A percentile compares a stretch with the other conserved stretches of the same genome.
These are phyloP conservation scores for Nasonia giraulti DNA, from an alignment of 1,140 invertebrate species.

Conservation along the genomic window DNA sequence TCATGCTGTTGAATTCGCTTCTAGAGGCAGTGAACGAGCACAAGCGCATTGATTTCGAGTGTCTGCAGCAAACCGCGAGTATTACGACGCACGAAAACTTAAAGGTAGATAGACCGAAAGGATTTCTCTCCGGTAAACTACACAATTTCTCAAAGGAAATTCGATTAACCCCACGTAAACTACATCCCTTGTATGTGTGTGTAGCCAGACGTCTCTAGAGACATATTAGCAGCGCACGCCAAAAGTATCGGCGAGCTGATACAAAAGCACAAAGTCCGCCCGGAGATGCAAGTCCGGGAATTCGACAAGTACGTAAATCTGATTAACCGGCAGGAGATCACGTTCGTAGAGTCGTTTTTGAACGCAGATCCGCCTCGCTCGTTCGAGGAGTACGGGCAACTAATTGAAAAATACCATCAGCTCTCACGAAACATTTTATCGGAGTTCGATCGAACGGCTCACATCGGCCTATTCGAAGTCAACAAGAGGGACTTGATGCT, in stretches of 20 bases:
- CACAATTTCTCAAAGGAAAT: background rate
- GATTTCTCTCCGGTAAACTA: too few species aligned
- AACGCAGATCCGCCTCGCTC: conserved; percentile 75
- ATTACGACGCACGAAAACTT: background rate
- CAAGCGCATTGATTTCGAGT: conserved; percentile 52
- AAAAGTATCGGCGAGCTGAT: conserved; percentile 77
- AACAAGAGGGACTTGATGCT: conserved; percentile 87
- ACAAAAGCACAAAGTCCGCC: conserved; percentile 81
- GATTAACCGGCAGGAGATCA: conserved; percentile 83
- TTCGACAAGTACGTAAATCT: conserved; percentile 89
- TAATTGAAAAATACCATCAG: conserved; percentile 80
- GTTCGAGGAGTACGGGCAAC: conserved; percentile 81
- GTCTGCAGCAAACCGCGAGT: background rate
- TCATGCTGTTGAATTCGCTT: conserved; percentile 80
- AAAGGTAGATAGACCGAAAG: conserved; percentile 3
- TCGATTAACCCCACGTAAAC: background rate
- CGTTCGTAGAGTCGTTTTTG: conserved; percentile 82
- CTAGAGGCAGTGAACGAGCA: conserved; percentile 32
- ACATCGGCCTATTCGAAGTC: conserved; percentile 90
- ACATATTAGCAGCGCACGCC: conserved; percentile 78
- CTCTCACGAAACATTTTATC: conserved; percentile 80
- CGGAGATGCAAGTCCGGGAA: conserved; percentile 80
- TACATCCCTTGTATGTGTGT: background rate
- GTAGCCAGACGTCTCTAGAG: conserved; percentile 81
- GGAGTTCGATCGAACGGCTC: conserved; percentile 80